Conservation (phyloP, 2,797 vertebrate genomes). For the Rachycentron canadum region DNA sequence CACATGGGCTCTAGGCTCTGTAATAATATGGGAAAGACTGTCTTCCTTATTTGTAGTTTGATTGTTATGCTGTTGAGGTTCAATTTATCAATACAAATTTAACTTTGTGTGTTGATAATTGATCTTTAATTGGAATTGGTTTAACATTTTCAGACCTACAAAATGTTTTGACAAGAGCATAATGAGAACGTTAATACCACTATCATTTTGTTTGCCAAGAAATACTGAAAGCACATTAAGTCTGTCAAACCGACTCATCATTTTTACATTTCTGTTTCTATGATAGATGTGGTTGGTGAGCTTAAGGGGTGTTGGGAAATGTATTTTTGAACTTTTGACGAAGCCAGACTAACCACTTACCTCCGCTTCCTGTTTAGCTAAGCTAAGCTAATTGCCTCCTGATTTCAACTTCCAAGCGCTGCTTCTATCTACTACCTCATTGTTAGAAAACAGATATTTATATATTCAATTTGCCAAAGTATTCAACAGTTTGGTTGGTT, state of each 20-base stretch:
- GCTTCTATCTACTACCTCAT: neutral
- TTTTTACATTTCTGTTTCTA: too few relatives aligned
- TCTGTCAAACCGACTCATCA: too few relatives aligned
- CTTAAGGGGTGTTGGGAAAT: too few relatives aligned
- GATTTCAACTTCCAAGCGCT: conserved; percentile 1
- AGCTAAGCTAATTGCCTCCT: neutral
- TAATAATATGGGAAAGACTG: neutral
- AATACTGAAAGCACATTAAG: too few relatives aligned
- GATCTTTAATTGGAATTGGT: neutral
- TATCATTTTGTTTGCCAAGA: neutral
- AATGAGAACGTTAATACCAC: neutral
- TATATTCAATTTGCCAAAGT: neutral
- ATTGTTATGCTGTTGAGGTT: neutral
- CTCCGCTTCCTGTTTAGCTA: too few relatives aligned
- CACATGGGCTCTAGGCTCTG: neutral
- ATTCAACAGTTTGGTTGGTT: neutral
- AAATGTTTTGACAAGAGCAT: neutral
- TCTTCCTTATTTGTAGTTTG: neutral
- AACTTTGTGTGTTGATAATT: neutral
- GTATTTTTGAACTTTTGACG: too few relatives aligned
- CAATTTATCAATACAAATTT: neutral
- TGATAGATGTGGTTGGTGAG: too few relatives aligned
- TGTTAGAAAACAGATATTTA: neutral
- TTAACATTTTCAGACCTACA: neutral
- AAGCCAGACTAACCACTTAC: too few relatives aligned